Conservation (phyloP, 2,113 vertebrate species). For the Microcebus ravelobensis region DNA sequence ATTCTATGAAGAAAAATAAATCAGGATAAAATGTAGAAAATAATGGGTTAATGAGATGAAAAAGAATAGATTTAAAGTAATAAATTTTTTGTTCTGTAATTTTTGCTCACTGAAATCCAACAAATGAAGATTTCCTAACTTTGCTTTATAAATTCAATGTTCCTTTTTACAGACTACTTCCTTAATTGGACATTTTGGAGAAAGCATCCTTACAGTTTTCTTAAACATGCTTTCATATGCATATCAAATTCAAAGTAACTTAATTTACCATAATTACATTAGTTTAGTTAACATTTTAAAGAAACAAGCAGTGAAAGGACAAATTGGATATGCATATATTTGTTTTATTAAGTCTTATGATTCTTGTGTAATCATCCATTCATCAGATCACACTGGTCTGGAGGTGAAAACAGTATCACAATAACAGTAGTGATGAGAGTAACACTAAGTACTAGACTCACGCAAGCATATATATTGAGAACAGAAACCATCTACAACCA, state of each 20-base stretch:
- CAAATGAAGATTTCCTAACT: background rate
- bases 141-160: background rate
- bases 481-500: background rate
- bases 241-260: conserved; percentile 7
- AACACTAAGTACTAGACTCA: background rate
- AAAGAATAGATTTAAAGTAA: background rate
- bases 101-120: background rate
- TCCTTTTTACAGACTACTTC: background rate
- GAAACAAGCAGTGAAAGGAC: background rate
- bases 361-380: background rate
- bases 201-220: background rate
- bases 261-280: conserved; percentile 7
- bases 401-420: background rate
- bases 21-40: background rate
- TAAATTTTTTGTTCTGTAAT: background rate
- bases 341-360: background rate
- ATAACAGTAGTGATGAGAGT: background rate
- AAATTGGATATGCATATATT: background rate
- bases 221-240: background rate
- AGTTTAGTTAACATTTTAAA: background rate
- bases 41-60: background rate
- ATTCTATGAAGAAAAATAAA: background rate
- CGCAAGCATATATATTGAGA: background rate
- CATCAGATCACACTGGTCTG: background rate
- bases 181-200: background rate